A percentile compares a stretch with the other conserved stretches of the same genome.
These are phyloP conservation scores for Bubalus kerabau DNA, from an alignment of 2,113 vertebrate genomes.

Conservation along the genomic window DNA sequence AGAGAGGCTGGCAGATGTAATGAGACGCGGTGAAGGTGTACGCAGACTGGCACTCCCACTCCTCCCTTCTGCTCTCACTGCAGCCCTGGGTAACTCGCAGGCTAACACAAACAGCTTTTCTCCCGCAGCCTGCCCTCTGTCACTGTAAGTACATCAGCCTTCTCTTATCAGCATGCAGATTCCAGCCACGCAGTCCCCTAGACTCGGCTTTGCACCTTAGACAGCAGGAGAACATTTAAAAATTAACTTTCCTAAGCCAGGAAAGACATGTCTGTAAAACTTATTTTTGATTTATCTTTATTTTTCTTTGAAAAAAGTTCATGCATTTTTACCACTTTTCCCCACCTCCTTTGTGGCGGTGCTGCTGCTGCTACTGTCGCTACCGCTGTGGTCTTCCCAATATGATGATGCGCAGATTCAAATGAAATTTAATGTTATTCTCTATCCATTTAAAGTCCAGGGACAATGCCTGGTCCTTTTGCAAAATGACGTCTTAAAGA, in stretches of 20 bases:
- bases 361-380: slow-evolving; percentile 56
- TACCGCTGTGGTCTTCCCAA: slow-evolving; percentile 61
- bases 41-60: slow-evolving; percentile 87
- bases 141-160: slow-evolving; percentile 95
- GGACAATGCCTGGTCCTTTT: slow-evolving; percentile 67
- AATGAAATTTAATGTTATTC: slow-evolving; percentile 65
- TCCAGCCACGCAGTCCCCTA: slow-evolving; percentile 80
- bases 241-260: slow-evolving; percentile 80
- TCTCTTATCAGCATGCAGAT: slow-evolving; percentile 88
- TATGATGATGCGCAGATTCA: slow-evolving; percentile 71
- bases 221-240: slow-evolving; percentile 77
- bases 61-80: slow-evolving; percentile 87
- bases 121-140: slow-evolving; percentile 92
- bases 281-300: slow-evolving; percentile 80
- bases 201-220: slow-evolving; percentile 80
- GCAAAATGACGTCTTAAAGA: slow-evolving; percentile 68
- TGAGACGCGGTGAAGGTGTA: slow-evolving; percentile 91
- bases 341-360: slow-evolving; percentile 56
- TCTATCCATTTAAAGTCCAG: slow-evolving; percentile 56
- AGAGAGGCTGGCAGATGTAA: slow-evolving; percentile 91
- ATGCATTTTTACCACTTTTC: slow-evolving; percentile 70
- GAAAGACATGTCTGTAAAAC: slow-evolving; percentile 77
- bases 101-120: slow-evolving; percentile 92
- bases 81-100: slow-evolving; percentile 92
- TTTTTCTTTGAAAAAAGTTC: slow-evolving; percentile 76